These are phyloP conservation scores for Epinephelus moara DNA, from an alignment of 2,113 vertebrate species.

Conservation along the genomic window DNA sequence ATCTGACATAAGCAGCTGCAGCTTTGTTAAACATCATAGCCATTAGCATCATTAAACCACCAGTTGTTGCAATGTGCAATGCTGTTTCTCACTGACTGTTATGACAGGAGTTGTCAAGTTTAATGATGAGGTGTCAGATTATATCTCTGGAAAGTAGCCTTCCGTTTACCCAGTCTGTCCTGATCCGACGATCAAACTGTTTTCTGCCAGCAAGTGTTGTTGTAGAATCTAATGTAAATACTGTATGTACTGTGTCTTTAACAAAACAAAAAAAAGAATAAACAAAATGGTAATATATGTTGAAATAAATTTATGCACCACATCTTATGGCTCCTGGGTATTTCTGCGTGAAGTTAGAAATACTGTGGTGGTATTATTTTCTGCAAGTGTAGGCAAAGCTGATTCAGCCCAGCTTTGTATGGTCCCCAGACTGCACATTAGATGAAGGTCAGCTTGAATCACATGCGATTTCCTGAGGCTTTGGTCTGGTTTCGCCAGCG, in stretches of 20 bases:
- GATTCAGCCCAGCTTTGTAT: conserved; percentile 50
- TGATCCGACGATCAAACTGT: conserved; percentile 45
- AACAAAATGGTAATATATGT: conserved; percentile 77
- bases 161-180: conserved; percentile 52
- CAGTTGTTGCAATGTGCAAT: conserved; percentile 31
- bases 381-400: conserved; percentile 31
- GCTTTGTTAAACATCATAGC: conserved; percentile 33
- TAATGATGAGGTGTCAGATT: conserved; percentile 42
- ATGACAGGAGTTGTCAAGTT: conserved; percentile 41
- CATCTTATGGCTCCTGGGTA: conserved; percentile 34
- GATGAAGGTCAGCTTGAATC: conserved; percentile 75
- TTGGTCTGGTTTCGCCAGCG: conserved; percentile 50
- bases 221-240: conserved; percentile 72
- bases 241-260: conserved; percentile 70
- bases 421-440: conserved; percentile 55
- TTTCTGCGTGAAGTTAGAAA: conserved; percentile 47
- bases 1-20: conserved; percentile 31
- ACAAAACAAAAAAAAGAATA: conserved; percentile 37
- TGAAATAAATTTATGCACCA: conserved; percentile 79
- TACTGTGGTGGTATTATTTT: not conserved
- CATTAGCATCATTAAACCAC: conserved; percentile 24
- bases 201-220: conserved; percentile 56
- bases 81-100: conserved; percentile 59
- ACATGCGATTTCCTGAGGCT: conserved; percentile 67
- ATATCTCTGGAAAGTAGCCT: conserved; percentile 48